phyloP scores from a whole-genome alignment of 2,888 invertebrate species.

The Mythimna vitellina region DNA sequence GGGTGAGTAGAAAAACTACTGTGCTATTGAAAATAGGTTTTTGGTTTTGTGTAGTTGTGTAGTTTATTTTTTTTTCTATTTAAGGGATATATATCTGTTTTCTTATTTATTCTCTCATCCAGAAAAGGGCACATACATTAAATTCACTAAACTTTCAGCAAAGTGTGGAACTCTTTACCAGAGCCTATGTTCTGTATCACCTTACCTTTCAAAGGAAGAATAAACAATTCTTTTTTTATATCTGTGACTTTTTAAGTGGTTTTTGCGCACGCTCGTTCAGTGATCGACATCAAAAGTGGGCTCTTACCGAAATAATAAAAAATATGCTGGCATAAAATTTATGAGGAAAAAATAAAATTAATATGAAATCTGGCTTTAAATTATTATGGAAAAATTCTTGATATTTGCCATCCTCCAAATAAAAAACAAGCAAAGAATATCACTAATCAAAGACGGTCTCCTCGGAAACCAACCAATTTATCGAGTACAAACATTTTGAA shows the following conservation, averaged over 20 bases:
- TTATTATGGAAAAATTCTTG: not conserved
- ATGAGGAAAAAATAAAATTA: too few relatives aligned
- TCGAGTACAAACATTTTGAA: conserved; percentile 31
- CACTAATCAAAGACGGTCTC: not conserved
- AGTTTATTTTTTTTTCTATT: too few relatives aligned
- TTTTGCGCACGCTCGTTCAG: not conserved
- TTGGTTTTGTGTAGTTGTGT: too few relatives aligned
- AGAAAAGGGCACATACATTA: too few relatives aligned
- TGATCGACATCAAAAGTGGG: not conserved
- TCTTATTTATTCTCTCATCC: too few relatives aligned
- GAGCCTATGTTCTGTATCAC: too few relatives aligned
- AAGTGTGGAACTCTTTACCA: not conserved
- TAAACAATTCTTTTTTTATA: not conserved
- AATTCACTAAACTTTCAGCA: not conserved
- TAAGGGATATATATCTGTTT: too few relatives aligned
- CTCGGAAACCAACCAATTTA: conserved; percentile 16
- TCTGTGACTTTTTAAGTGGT: not conserved
- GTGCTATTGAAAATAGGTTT: too few relatives aligned
- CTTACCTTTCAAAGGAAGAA: not conserved
- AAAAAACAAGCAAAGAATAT: not conserved
- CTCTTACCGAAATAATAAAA: not conserved
- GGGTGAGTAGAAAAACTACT: too few relatives aligned
- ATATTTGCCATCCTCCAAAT: not conserved
- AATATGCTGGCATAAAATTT: too few relatives aligned
- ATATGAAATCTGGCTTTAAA: too few relatives aligned